Base-by-base conservation (phyloP, 2,113 vertebrate genomes). In the Cyprinodon variegatus region DNA sequence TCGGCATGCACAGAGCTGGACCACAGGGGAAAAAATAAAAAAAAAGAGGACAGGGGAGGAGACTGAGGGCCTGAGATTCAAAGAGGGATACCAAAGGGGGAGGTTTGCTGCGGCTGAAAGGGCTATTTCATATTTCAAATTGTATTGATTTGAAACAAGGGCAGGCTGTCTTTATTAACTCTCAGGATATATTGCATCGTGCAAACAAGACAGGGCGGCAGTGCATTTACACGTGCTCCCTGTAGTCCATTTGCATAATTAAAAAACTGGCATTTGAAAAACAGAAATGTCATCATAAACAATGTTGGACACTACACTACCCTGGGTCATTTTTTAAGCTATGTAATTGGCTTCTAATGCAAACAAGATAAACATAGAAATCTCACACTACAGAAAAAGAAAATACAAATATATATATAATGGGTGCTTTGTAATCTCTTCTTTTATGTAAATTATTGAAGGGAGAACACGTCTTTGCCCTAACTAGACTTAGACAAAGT, bases 201-300 rank as follows among this genome's bases (percentile, higher is more conserved):
- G 78, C 68, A 64, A 79, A 87, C 76, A 82, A 81, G 75, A 83
- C 50, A 48, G 74, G 75, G 65, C 38, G 69, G 50, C 53, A 3
- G 65, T 84, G 74, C 79, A 77, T 86, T 88, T 81, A 80, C 82
- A 87, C 77, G 73, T 63, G 74, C 77, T 80, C 73, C 84, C 67
- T 48, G 74, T 78, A 73, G 70, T 10, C 76, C 74, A 87, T 92
- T 89, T 92, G 90, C 91, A 91, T 92, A 91, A 93, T 90, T 91
- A 93, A 91, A 78, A 87, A 86, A 88, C 74, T 91, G 93, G 88
- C 91, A 91, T 91, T 92, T 92, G 88, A 90, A 89, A 92, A 90
- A 79, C 72, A 83, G 85, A 88, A 29, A 89, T 88, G 90, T 93
- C 91, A 91, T 86, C 91, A 89, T 86, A 90, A 91, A 90, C 90